phyloP scores from a whole-genome alignment of 1,140 invertebrate genomes.

The Meloidogyne exigua region DNA sequence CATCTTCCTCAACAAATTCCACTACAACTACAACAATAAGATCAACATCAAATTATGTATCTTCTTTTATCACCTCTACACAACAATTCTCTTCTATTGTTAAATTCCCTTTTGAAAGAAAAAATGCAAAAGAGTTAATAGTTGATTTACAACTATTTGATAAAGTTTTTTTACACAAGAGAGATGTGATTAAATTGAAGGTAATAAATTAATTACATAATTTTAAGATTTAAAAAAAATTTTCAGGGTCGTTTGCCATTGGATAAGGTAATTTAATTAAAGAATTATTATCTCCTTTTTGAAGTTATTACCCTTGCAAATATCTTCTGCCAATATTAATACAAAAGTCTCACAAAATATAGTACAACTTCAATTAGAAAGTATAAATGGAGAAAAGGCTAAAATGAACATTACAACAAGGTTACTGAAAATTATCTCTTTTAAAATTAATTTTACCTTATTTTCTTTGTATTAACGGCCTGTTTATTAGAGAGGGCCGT shows the following conservation, averaged over 20 bases:
- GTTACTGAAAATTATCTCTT: slow-evolving; percentile 25
- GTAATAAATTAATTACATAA: too few relatives aligned
- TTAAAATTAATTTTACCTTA: too few relatives aligned
- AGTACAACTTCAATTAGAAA: slow-evolving; percentile 45
- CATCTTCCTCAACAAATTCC: not conserved
- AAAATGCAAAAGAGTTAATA: slow-evolving; percentile 43
- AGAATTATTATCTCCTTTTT: not conserved
- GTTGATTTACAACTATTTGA: slow-evolving; percentile 48
- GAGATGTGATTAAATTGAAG: slow-evolving; percentile 12
- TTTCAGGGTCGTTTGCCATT: slow-evolving; percentile 24
- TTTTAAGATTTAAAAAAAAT: not conserved
- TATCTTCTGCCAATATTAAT: slow-evolving; percentile 15
- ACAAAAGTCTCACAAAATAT: slow-evolving; percentile 41
- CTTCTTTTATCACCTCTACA: slow-evolving; percentile 10
- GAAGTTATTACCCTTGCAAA: not conserved
- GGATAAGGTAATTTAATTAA: slow-evolving; percentile 6
- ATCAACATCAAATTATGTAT: slow-evolving; percentile 8
- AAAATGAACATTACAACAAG: slow-evolving; percentile 49
- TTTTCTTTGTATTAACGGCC: too few relatives aligned
- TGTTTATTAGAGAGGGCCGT: too few relatives aligned
- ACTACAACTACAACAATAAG: slow-evolving; percentile 1
- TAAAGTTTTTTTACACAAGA: slow-evolving; percentile 32
- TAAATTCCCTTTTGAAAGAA: slow-evolving; percentile 62
- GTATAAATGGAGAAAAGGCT: slow-evolving; percentile 35
- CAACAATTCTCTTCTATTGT: slow-evolving; percentile 53